Evolutionary conservation across 2,797 vertebrate genomes (phyloP).

Genomic region (Pantherophis vulpinus): DNA sequence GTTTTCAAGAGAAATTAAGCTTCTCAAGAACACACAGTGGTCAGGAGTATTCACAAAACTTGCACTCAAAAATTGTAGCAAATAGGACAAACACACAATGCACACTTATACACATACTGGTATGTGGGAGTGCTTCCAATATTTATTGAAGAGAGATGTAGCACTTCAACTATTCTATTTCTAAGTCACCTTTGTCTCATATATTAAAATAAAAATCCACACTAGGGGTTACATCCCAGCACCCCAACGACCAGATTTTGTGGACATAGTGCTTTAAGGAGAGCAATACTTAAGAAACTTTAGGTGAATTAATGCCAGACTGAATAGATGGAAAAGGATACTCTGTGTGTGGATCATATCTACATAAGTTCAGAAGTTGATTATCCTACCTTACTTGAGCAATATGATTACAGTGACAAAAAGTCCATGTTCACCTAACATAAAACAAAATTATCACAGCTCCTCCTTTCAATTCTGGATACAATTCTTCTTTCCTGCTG

Average conservation of each 20-base stretch:
- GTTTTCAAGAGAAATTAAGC: not conserved
- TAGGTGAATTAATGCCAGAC: not conserved
- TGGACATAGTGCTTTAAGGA: not conserved
- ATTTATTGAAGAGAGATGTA: not conserved
- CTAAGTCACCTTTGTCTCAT: not conserved
- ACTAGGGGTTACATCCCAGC: not conserved
- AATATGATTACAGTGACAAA: no score
- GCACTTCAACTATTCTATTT: not conserved
- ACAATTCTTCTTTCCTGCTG: not conserved
- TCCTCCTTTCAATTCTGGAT: not conserved
- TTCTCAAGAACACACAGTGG: not conserved
- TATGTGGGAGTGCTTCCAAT: not conserved
- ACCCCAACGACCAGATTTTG: not conserved
- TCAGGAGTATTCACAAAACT: not conserved
- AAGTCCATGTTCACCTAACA: not conserved
- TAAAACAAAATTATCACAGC: not conserved
- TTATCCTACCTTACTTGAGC: not conserved
- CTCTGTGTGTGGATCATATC: not conserved
- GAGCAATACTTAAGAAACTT: not conserved
- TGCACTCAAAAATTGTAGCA: not conserved
- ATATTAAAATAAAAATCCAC: not conserved
- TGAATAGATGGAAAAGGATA: not conserved
- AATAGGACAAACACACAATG: not conserved
- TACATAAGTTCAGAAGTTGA: not conserved
- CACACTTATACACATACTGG: not conserved